Evolutionary conservation across 2,888 invertebrate species (phyloP), one percentile per base, ranked within the genome.

Genomic region (Scaptomyza caliginosa): DNA sequence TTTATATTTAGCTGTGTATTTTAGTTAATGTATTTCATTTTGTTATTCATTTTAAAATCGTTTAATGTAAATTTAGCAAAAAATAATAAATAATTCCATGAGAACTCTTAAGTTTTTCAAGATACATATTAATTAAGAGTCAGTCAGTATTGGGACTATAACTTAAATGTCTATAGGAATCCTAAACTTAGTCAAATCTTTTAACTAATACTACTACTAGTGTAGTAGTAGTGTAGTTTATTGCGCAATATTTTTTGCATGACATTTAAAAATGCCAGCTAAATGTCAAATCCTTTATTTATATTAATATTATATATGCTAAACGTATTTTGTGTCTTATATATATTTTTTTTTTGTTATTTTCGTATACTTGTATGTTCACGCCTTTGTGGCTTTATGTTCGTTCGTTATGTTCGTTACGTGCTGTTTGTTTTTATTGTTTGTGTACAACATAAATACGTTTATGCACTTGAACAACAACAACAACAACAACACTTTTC

Each of bases 341-440:
- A 30, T 5, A 38, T 39, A 21, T 45, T 26, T 17, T 11, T 24
- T 39, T n/a, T n/a, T n/a, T n/a, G n/a, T n/a, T n/a, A n/a, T n/a
- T n/a, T 28, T 49, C 6, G 8, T 71, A 49, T 73, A 52, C 65
- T 77, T 73, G 67, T 84, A 66, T 84, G 77, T 72, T 72, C 62
- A 75, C 77, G 67, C 62, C 49, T 56, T 68, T 70, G 62, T 73
- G 67, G 43, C 72, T 87, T 76, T 75, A 66, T 78, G 45, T 45
- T 40, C 23, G 40, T 40, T 23, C 40, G 63, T 23, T 23, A 23
- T 23, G 23, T 74, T 77, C 66, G 68, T 83, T 77, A 71, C 57
- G 67, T 83, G 72, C 75, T 82, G 72, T 83, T 86, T 76, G 73
- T 82, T 72, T 84, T 88, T 84, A 34, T 78, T 74, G 74, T 85